Evolutionary conservation across 2,888 invertebrate species (phyloP), one percentile per base, ranked within the genome.

Genomic region (Zonitis immaculata): DNA sequence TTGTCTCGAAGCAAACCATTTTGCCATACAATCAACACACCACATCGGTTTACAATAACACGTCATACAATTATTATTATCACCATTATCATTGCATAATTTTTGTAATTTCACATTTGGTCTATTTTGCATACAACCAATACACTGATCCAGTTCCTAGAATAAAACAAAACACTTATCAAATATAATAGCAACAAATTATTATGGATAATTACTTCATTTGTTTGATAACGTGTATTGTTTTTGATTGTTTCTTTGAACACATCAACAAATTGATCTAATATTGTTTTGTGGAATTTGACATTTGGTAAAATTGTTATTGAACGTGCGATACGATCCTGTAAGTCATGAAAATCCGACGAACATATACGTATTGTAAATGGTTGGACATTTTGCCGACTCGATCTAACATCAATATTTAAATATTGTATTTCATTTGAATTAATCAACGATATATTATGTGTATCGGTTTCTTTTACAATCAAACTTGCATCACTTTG

Each of bases 1-100:
- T 73, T 92, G 92, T 39, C 91, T 82, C 44, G 91, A 87, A 11
- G 90, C 92, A 80, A 92, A 94, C 92, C 92, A 92, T 67, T 86
- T 85, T 0, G 85, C 90, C 79, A 92, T 82, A 73, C 92, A 95
- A 61, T 87, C 83, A 18, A 83, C 77, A 77, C 95, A 95, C 94
- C 95, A 95, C 83, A 94, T 86, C 20, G 92, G 94, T 48, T 90
- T 84, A 72, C 89, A 91, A 68, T 83, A 85, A 68, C 89, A 90
- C 47, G 73, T 77, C 3, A 66, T 72, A 66, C 86, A 86, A 52
- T 69, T 74, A 55, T 76, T 73, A 11, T 69, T n/a, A n/a, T n/a
- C 67, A 47, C 73, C 75, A 52, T 75, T 77, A 16, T 74, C 73
- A 67, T 73, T 70, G 92, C 95, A 49, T 81, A 82, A 65, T 86